Evolutionary conservation across 2,797 vertebrate genomes (phyloP).

Genomic region (Sebastes alutus): DNA sequence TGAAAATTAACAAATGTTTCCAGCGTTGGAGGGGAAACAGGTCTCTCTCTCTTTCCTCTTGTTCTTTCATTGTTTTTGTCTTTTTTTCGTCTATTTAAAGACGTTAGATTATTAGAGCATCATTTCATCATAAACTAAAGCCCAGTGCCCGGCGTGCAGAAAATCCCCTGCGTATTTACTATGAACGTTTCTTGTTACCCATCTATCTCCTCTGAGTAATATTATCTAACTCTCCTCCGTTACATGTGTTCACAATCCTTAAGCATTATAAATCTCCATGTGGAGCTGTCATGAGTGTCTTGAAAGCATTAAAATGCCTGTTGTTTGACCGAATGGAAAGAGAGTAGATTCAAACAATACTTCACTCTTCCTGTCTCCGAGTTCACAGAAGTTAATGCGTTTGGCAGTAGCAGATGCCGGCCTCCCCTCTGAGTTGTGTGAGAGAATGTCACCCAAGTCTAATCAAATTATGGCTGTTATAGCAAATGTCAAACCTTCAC

Average conservation of each 20-base stretch:
- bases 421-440: conserved; percentile 66
- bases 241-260: conserved; percentile 70
- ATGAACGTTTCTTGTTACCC: conserved; percentile 57
- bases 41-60: neutral
- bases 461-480: conserved; percentile 82
- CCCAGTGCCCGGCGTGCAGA: conserved; percentile 12
- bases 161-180: conserved; percentile 50
- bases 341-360: conserved; percentile 70
- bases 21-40: neutral
- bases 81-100: neutral
- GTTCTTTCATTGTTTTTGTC: neutral
- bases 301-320: conserved; percentile 76
- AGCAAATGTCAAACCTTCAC: conserved; percentile 80
- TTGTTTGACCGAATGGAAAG: conserved; percentile 78
- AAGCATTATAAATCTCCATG: conserved; percentile 66
- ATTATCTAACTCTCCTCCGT: conserved; percentile 58
- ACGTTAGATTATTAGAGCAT: neutral
- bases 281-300: conserved; percentile 59
- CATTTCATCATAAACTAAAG: conserved; percentile 15
- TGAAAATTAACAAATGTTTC: neutral
- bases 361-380: conserved; percentile 67
- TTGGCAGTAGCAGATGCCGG: conserved; percentile 80
- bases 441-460: conserved; percentile 79
- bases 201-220: conserved; percentile 56
- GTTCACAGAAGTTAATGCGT: conserved; percentile 74